Evolutionary conservation across 2,113 vertebrate genomes (phyloP), one percentile per base, ranked within the genome.

Genomic region (Heterotilapia buettikoferi): DNA sequence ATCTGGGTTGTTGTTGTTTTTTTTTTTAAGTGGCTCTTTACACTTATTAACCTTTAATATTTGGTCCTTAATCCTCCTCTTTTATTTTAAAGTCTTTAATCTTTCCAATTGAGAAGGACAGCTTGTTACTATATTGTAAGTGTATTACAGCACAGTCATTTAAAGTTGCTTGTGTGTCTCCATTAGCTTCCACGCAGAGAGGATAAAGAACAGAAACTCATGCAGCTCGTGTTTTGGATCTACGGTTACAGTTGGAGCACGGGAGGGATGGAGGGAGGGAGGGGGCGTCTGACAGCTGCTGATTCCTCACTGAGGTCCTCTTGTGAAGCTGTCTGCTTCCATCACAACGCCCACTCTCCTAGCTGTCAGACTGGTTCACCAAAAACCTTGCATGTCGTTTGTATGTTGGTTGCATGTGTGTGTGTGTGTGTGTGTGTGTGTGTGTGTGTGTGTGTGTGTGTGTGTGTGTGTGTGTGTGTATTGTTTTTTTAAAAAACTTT

Each of bases 351-450:
- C 91, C 92, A 86, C 88, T 89, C 84, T 61, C 56, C 89, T 83
- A 38, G 92, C 88, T 83, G 95, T 87, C 85, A 89, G 90, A 96
- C 94, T 88, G 90, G 93, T 94, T 96, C 52, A 29, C 24, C 89
- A 8, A 71, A 89, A 79, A 53, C 24, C 50, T 8, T 14, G 36
- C 80, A 18, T 26, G 73, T 73, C 5, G 14, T 73, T 73, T 29
- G 12, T 29, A 26, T 87, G 63, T 90, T 71, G 5, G 21, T 0
- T 29, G 45, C 5, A 12, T 3, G 33, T 19, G 47, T 16, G 54
- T 24, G 38, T 19, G 19, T 14, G 43, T 29, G 38, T 38, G 38
- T 38, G 9, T 38, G 36, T 38, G 36, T 36, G 33, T 36, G 33
- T 36, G 33, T 9, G 33, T 36, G 33, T 36, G 33, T 11, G 54